Base-by-base conservation (phyloP, 2,797 vertebrate species). In the Tympanoctomys barrerae region DNA sequence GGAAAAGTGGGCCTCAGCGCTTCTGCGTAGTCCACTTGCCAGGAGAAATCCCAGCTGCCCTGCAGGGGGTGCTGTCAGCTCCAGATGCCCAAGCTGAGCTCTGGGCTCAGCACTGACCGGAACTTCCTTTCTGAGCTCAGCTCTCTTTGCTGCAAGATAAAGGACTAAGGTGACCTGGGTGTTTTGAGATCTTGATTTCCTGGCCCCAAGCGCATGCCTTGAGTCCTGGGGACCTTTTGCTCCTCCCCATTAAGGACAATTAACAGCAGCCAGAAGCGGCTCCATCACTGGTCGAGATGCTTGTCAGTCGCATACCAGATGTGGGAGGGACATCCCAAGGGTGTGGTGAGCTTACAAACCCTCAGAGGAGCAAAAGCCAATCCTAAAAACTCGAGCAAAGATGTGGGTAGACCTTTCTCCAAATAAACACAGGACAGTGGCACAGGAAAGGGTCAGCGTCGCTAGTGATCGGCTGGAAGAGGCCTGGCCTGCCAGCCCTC, bases 21-120 rank as follows among this genome's bases (percentile, higher is more conserved):
- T 8, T 68, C 54, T 12, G 3, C 10, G 39, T 22, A 39, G 64
- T 57, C 18, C 68, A 0, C 52, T 28, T 75, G 22, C 0, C 33
- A 2, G 7, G 10, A 59, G 13, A 78, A 71, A 42, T 11, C 19
- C 14, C 19, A 9, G 8, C 59, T 83, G n/a, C 21, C 52, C 39
- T 87, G 54, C 28, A 79, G 24, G n/a, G 68, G 49, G 64, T 28
- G 26, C 13, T 7, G 7, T 28, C 39, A 21, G 49, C 11, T 49
- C 57, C 12, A 16, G 52, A n/a, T 64, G n/a, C 4, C 7, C 16
- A n/a, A n/a, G 14, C 64, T 1, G 1, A 66, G 1, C 4, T 2
- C 13, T 0, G 57, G 24, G 24, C 54, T 7, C 5, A 22, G 26
- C 4, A 5, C 1, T 8, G 0, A 31, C 31, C 31, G 36, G 5